A percentile compares a stretch with the other conserved stretches of the same genome.
Conservation (phyloP, 1,140 invertebrate species). For the Dryas iulia region DNA sequence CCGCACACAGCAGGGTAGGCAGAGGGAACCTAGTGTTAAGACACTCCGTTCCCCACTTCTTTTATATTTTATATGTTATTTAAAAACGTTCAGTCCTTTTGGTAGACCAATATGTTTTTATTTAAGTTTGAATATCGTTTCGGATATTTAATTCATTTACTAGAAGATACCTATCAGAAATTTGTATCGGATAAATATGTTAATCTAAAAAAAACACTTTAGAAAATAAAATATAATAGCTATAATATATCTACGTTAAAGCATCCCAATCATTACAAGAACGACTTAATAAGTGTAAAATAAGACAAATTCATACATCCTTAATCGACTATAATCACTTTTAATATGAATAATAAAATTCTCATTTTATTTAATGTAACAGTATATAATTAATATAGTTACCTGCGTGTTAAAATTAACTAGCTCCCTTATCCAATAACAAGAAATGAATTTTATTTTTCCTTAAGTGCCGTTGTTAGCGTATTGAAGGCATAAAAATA, state of each 20-base stretch:
- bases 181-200: too few species aligned
- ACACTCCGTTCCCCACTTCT: too few species aligned
- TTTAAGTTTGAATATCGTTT: too few species aligned
- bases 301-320: neutral
- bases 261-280: neutral
- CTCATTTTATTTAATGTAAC: conserved; percentile 15
- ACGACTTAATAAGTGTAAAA: neutral
- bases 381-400: conserved; percentile 17
- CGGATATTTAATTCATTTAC: too few species aligned
- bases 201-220: too few species aligned
- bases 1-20: too few species aligned
- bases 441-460: conserved; percentile 20
- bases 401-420: conserved; percentile 19
- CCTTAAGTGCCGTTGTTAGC: conserved; percentile 21
- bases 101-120: too few species aligned
- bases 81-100: neutral
- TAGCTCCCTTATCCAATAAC: conserved; percentile 18
- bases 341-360: conserved; percentile 18
- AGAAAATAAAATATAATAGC: too few species aligned
- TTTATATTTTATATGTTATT: neutral
- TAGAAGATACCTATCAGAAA: too few species aligned
- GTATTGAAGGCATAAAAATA: conserved; percentile 11
- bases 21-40: too few species aligned
- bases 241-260: neutral
- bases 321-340: neutral